phyloP scores from a whole-genome alignment of 2,888 invertebrate genomes.

The Mesochorus sp. region DNA sequence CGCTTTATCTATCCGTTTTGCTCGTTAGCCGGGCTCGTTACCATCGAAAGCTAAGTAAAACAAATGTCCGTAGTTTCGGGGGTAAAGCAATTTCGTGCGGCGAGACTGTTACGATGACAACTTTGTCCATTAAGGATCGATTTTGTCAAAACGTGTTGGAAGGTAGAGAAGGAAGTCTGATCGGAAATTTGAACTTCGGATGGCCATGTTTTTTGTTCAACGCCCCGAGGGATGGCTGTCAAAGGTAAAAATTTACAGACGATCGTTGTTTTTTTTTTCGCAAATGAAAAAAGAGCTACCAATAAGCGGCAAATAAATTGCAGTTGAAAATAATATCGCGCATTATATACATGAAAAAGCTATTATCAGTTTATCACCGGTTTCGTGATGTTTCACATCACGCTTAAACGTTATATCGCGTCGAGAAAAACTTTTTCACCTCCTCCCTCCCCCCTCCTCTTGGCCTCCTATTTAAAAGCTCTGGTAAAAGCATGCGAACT shows the following conservation, averaged over 20 bases:
- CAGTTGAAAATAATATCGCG: no score
- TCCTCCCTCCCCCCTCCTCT: no score
- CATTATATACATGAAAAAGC: no score
- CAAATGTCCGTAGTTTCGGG: constrained; percentile 69
- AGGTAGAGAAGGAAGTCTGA: background rate
- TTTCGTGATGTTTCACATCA: no score
- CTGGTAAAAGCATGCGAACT: constrained; percentile 28
- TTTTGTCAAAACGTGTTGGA: constrained; percentile 70
- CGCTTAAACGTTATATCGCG: constrained; percentile 1
- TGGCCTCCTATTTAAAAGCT: no score
- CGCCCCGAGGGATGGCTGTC: no score
- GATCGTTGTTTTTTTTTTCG: background rate
- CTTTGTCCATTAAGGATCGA: constrained; percentile 78
- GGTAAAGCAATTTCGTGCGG: constrained; percentile 68
- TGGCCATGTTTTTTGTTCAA: no score
- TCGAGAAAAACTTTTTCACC: constrained; percentile 16
- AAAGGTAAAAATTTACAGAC: no score
- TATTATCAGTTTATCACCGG: constrained; percentile 7
- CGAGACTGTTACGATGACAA: constrained; percentile 74
- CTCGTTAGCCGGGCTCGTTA: constrained; percentile 30
- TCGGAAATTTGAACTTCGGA: no score
- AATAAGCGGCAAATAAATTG: no score
- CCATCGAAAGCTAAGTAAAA: constrained; percentile 64
- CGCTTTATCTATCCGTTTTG: constrained; percentile 33
- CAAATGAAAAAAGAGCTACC: no score